Evolutionary conservation across 2,797 vertebrate species (phyloP), one percentile per base, ranked within the genome.

Genomic region (Cheirogaleus major): DNA sequence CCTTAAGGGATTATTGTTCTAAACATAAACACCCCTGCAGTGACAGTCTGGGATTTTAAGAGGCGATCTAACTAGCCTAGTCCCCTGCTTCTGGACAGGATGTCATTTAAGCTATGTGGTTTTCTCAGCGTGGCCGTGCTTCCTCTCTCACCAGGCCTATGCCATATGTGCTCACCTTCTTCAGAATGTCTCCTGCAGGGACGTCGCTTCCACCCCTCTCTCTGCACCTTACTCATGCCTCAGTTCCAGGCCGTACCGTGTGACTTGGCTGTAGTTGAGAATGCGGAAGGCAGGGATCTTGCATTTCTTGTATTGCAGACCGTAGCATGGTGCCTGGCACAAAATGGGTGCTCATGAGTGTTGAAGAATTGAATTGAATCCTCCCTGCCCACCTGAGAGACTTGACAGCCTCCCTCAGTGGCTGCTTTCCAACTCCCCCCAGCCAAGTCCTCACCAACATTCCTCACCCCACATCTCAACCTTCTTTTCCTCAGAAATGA

Each of bases 401-500:
- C 22, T 72, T 30, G 7, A 43, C 5, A 11, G 38, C 15, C 57
- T 63, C 43, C 59, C 25, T 59, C 17, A 9, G 4, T 4, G 38
- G 22, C 23, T 48, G 45, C 72, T 73, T 94, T 43, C 45, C 27
- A 61, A 25, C 20, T 83, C 17, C 52, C 27, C 38, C 41, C 45
- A 70, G 72, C 67, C 61, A 65, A 11, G 55, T 88, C 72, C 48
- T 84, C 57, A 63, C 35, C 38, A 12, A 93, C 76, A 43, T 25
- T 55, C 79, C 73, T 88, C 11, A 57, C 2, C 72, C 23, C 0
- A 0, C 12, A 80, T 70, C 65, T 86, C 83, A 59, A 43, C 30
- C 20, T 73, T 63, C 75, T 75, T 90, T 30, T 81, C n/a, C 83
- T 86, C 35, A 22, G 75, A 96, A 93, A 80, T 76, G 83, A 89